These are phyloP conservation scores for Microplitis mediator DNA, from an alignment of 1,140 invertebrate genomes.

Conservation along the genomic window DNA sequence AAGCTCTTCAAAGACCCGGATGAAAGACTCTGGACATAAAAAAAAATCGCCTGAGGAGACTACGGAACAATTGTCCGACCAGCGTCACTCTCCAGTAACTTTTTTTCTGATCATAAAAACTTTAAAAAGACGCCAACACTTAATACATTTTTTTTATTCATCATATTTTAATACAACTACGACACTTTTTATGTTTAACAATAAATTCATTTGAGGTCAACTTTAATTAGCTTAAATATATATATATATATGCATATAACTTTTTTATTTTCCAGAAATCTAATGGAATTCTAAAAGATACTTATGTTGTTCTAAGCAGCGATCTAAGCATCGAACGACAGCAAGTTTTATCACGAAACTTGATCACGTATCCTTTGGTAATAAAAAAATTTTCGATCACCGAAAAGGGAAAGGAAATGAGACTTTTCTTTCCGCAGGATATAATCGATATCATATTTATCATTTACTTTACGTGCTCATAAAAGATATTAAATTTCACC, in stretches of 20 bases:
- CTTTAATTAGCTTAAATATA: too few species aligned
- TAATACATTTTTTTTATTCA: too few species aligned
- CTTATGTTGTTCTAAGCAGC: constrained; percentile 30
- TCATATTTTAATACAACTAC: too few species aligned
- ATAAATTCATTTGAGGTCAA: too few species aligned
- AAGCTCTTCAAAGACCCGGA: constrained; percentile 47
- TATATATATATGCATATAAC: too few species aligned
- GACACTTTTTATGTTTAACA: too few species aligned
- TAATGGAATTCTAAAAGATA: constrained; percentile 38
- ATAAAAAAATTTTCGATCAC: background rate
- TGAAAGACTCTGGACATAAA: constrained; percentile 43
- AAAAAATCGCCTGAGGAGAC: constrained; percentile 41
- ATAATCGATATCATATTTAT: too few species aligned
- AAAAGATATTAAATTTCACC: too few species aligned
- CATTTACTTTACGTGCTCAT: too few species aligned
- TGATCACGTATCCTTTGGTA: constrained; percentile 58
- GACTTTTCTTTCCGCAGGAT: too few species aligned
- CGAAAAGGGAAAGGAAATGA: too few species aligned
- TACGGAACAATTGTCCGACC: constrained; percentile 34
- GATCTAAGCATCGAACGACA: constrained; percentile 34
- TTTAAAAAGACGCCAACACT: background rate
- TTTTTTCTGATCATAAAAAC: background rate
- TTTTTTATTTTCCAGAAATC: background rate
- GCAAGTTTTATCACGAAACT: constrained; percentile 25
- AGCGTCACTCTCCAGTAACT: background rate